Conservation (phyloP, 2,888 invertebrate genomes). For the Gibbula magus region DNA sequence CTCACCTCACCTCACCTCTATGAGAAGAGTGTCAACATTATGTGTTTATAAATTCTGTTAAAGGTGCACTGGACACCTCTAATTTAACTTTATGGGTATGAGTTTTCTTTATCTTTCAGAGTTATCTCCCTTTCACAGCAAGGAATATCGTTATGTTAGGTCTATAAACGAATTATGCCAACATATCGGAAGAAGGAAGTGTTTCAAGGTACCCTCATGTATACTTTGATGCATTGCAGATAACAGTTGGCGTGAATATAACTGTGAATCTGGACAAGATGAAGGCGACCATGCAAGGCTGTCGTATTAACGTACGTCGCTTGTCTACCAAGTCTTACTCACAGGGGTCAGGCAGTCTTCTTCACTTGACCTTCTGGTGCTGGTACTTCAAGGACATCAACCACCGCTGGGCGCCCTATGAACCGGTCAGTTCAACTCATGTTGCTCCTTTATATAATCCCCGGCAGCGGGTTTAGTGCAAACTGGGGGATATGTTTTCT, state of each 20-base stretch:
- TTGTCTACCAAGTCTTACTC: conserved; percentile 9
- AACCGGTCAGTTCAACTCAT: conserved; percentile 39
- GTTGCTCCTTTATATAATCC: no score
- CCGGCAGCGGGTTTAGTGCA: no score
- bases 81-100: no score
- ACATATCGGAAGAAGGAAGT: not conserved
- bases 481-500: no score
- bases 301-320: not conserved
- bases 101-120: not conserved
- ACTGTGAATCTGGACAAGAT: not conserved
- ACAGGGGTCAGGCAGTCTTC: not conserved
- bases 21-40: not conserved
- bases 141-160: no score
- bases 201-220: not conserved
- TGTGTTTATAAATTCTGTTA: not conserved
- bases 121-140: not conserved
- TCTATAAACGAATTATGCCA: not conserved
- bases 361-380: conserved; percentile 39
- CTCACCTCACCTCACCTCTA: no score
- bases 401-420: conserved; percentile 38
- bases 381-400: conserved; percentile 48
- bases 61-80: not conserved
- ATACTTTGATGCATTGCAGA: not conserved
- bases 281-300: not conserved
- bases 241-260: not conserved